These are phyloP conservation scores for Lacerta bilineata DNA, from an alignment of 2,797 vertebrate genomes.

Conservation along the genomic window DNA sequence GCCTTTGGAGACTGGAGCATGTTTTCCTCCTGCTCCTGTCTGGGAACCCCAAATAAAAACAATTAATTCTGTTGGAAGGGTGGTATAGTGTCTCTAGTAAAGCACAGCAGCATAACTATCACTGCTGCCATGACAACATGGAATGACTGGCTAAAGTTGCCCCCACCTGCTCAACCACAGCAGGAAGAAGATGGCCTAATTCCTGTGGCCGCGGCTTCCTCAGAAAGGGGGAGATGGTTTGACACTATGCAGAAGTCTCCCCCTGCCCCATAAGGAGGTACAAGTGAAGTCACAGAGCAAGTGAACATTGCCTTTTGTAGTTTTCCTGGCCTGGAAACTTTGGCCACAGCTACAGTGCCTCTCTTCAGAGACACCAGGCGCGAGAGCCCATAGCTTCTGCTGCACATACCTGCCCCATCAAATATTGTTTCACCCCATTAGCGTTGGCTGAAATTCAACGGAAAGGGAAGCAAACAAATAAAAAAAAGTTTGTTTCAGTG, in stretches of 20 bases:
- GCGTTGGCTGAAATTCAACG: not conserved
- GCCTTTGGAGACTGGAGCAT: not conserved
- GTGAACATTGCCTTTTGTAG: not conserved
- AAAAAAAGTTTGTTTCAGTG: not conserved
- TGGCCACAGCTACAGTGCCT: not conserved
- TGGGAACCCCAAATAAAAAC: slow-evolving; percentile 12
- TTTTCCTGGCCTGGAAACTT: not conserved
- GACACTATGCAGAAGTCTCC: not conserved
- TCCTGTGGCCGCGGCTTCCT: not conserved
- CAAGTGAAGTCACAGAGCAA: not conserved
- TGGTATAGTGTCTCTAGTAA: not conserved
- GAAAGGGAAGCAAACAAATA: not conserved
- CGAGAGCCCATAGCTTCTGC: not conserved
- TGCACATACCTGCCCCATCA: not conserved
- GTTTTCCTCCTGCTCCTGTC: not conserved
- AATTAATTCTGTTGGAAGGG: not conserved
- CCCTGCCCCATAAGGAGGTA: not conserved
- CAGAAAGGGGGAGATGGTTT: not conserved
- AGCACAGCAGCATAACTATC: not conserved
- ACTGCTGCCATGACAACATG: not conserved
- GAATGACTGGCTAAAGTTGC: not conserved
- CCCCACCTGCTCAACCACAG: too few relatives aligned
- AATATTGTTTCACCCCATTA: not conserved
- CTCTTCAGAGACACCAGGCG: not conserved
- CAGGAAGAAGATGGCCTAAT: not conserved